Percentiles rank a stretch among this genome's conserved stretches.
Evolutionary conservation across 2,888 invertebrate species (phyloP).

Genomic region (Leistus spinibarbis): DNA sequence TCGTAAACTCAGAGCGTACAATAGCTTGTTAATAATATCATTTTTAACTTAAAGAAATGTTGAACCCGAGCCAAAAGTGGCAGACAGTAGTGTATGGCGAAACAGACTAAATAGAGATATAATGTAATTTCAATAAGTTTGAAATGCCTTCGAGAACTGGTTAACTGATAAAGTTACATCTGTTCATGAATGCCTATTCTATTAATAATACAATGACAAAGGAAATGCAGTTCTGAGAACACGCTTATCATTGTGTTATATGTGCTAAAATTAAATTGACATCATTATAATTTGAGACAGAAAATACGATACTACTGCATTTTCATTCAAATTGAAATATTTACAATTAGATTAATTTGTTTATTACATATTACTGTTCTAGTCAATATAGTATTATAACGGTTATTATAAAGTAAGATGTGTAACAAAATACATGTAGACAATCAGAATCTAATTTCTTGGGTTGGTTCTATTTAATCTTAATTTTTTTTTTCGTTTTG

Average conservation of each 20-base stretch:
- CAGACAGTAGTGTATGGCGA: background rate
- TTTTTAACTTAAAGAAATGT: background rate
- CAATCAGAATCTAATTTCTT: too few species aligned
- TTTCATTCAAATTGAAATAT: background rate
- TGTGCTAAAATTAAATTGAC: background rate
- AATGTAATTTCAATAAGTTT: background rate
- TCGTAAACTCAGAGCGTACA: too few species aligned
- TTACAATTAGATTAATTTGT: background rate
- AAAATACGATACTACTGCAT: background rate
- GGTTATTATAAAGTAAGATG: background rate
- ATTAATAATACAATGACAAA: slow-evolving; percentile 2
- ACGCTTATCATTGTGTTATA: background rate
- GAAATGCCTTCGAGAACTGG: background rate
- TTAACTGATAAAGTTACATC: background rate
- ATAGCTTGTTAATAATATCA: background rate
- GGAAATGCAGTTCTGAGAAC: background rate
- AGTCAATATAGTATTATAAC: too few species aligned
- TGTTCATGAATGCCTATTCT: background rate
- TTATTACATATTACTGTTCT: too few species aligned
- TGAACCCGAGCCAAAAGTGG: background rate
- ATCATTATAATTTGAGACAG: background rate
- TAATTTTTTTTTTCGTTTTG: too few species aligned
- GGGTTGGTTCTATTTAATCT: too few species aligned
- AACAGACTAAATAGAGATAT: too few species aligned
- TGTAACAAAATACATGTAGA: too few species aligned